Evolutionary conservation across 2,888 invertebrate species (phyloP), one percentile per base, ranked within the genome.

Genomic region (Orthosia incerta): DNA sequence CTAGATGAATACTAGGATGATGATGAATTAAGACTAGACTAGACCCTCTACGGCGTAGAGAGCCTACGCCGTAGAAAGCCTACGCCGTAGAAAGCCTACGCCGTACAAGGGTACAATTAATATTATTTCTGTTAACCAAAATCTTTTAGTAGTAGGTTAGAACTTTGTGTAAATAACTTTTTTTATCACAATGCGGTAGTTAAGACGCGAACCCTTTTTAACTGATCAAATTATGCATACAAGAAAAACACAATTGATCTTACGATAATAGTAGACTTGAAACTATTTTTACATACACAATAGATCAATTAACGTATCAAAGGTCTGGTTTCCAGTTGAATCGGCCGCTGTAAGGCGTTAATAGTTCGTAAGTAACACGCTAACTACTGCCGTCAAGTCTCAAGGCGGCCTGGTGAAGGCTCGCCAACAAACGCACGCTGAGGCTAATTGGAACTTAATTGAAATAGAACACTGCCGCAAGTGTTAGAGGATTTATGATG

Each of bases 351-450:
- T 62, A 64, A 64, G 81, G 74, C 73, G 80, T 79, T 93, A 95
- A 95, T 95, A 93, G 94, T 91, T 91, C 90, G 94, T 92, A 89
- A 94, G 92, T 93, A 94, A 95, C 91, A 89, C 89, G 93, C 88
- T 94, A 95, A 95, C 89, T 87, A 87, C 80, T 70, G 85, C 90
- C 88, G 91, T 92, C 94, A 88, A 70, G 77, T 71, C 84, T 89
- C 85, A 76, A 77, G 79, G 72, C 80, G 70, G 77, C 64, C 68
- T 66, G 53, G 69, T 72, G 78, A 81, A 82, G 75, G 76, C 77
- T 79, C 74, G 73, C 68, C 56, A 76, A 75, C 78, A 79, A 86
- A 84, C 75, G 75, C 70, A 82, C 76, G 70, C 63, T 67, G 73
- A 74, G 76, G 68, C 80, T 89, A 91, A 90, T 91, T 88, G 86